Evolutionary conservation across 92 coral and sea anemone genomes (phyloP), one percentile per base, ranked within the genome.

Genomic region (Phymanthus crucifer): DNA sequence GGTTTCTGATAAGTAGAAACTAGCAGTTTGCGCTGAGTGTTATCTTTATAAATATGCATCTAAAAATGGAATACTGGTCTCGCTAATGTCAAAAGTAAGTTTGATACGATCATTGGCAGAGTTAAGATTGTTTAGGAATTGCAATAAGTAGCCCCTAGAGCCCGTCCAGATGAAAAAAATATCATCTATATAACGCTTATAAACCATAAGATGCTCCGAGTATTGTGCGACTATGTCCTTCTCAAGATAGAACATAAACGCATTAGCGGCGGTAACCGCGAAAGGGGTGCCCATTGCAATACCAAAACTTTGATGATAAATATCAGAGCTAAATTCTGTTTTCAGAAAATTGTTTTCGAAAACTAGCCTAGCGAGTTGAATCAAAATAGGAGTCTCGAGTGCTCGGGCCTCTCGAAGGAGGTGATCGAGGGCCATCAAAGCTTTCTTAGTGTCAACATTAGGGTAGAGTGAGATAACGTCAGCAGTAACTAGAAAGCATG

Each of bases 261-360:
- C 43, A 38, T 38, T 38, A 38, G 43, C 43, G 43, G 72, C 89
- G 0, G 81, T 80, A 46, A 85, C 88, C 13, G 85, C 85, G 19
- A 85, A 80, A 9, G 74, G 84, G 10, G 79, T 85, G 0, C 81
- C 84, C 85, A 85, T 80, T 3, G 81, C 85, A 19, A 85, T 71
- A 27, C 85, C 76, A 76, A 84, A n/a, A 0, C 26, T 66, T 40
- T 72, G 88, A 10, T 84, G 88, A 40, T 19, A 72, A 14, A 84
- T 70, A 52, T 78, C 76, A 12, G 6, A 12, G 65, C 84, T 78
- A 76, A 84, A 84, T 72, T 84, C 80, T 14, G 84, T 38, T 38
- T 32, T 78, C 32, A 85, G 75, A 56, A 85, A 58, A 72, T 78
- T 79, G 61, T 85, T 85, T 73, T 85, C 89, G 64, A 85, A 86